Base-by-base conservation (phyloP, 2,888 invertebrate species). In the Lepidocyrtinus sp. region DNA sequence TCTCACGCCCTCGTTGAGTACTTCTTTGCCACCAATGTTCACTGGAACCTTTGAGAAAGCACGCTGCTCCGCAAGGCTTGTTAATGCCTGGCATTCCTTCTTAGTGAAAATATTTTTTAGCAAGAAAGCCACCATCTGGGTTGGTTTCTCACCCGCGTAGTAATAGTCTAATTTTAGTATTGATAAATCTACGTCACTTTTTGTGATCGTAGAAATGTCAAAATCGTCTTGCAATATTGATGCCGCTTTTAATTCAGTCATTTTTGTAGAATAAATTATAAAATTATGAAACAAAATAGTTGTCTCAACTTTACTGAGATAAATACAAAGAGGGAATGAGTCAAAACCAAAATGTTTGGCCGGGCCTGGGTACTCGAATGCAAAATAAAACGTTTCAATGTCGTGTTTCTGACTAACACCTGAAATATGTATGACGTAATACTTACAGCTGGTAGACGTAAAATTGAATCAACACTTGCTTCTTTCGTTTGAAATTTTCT, bases 11-110 rank as follows among this genome's bases (percentile, higher is more conserved):
- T 59, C 63, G 9, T 71, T 61, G 3, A 71, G 22, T 5, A 72
- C 75, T 2, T 55, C 75, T 19, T 19, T 50, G 0, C 68, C 55
- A 12, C 61, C 71, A 0, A 12, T 25, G 21, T 75, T 69, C 1
- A 83, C 55, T 15, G 80, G 26, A 12, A 81, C 83, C 3, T 26
- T 68, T 5, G 75, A 24, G 46, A 80, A 84, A 7, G 79, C 75
- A 0, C 50, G 25, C 1, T 64, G 25, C 25, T 84, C 84, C 0
- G 83, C 70, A 0, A 69, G 1, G 0, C 19, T 22, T 17, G 83
- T 83, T 15, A 84, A 26, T 0, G 12, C n/a, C 55, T 76, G 21
- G 50, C 84, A 84, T 59, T 84, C 84, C 27, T 82, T 74, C 15
- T 46, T 24, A 0, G 81, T 50, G 24, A 84, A 79, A 15, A 83